Conservation (phyloP, 2,113 vertebrate species). For the Chloebia gouldiae region DNA sequence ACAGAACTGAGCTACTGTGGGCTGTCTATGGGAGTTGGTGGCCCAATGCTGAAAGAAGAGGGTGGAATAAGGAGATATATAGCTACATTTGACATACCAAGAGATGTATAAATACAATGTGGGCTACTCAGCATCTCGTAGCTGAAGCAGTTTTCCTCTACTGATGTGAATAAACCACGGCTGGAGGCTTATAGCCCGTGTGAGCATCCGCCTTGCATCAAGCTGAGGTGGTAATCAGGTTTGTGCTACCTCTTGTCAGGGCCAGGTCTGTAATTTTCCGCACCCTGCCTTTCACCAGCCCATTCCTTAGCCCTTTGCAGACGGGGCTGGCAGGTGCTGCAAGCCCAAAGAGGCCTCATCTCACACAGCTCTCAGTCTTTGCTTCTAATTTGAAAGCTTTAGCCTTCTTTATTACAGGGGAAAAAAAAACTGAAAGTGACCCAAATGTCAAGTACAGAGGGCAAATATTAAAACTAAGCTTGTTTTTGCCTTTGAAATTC, state of each 20-base stretch:
- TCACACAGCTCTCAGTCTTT: background rate
- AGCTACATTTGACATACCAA: background rate
- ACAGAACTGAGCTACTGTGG: background rate
- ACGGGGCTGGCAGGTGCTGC: fast-evolving
- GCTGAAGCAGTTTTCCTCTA: background rate
- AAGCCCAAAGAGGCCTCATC: background rate
- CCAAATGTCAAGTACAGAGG: constrained; percentile 43
- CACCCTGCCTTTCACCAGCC: background rate
- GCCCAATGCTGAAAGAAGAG: background rate
- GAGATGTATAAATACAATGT: background rate
- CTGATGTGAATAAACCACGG: background rate
- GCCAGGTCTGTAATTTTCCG: constrained; percentile 6
- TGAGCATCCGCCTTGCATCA: background rate
- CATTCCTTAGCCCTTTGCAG: background rate
- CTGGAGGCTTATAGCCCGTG: background rate
- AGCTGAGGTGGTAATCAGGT: background rate
- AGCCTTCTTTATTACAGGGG: constrained; percentile 12
- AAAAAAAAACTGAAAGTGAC: constrained; percentile 29
- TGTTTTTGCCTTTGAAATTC: constrained; percentile 48
- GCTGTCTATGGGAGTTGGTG: fast-evolving
- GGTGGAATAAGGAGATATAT: background rate
- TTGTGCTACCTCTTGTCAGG: background rate
- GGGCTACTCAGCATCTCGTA: background rate
- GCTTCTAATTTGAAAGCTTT: constrained; percentile 33
- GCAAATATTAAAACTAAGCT: constrained; percentile 43